A percentile compares a stretch with the other conserved stretches of the same genome.
phyloP scores from a whole-genome alignment of 1,140 invertebrate species.

The Lepidostoma basale region DNA sequence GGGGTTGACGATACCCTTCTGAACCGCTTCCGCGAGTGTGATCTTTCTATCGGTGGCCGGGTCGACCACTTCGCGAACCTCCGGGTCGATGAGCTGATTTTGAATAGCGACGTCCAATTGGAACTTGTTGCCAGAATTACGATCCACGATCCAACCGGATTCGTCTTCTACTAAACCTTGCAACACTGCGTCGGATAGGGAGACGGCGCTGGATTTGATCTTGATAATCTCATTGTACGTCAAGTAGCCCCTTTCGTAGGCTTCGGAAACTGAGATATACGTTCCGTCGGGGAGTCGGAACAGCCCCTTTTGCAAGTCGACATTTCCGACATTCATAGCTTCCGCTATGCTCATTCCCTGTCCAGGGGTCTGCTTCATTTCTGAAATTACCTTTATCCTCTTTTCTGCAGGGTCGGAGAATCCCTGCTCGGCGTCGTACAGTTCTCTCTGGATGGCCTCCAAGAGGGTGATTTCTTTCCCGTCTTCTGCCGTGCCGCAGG shows the following conservation, averaged over 20 bases:
- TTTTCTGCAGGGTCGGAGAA: conserved; percentile 71
- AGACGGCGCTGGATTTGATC: conserved; percentile 74
- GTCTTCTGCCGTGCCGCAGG: conserved; percentile 81
- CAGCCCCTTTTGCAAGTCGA: conserved; percentile 79
- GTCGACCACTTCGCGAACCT: conserved; percentile 81
- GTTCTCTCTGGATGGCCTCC: conserved; percentile 87
- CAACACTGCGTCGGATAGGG: conserved; percentile 80
- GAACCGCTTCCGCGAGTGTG: conserved; percentile 79
- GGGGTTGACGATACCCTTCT: conserved; percentile 76
- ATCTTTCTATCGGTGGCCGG: conserved; percentile 77
- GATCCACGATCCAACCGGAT: conserved; percentile 79
- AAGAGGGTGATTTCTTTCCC: conserved; percentile 78
- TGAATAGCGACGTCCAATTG: conserved; percentile 79
- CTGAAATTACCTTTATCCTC: conserved; percentile 76
- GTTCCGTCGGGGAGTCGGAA: conserved; percentile 70
- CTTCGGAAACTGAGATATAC: conserved; percentile 78
- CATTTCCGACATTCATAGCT: conserved; percentile 77
- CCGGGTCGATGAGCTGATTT: conserved; percentile 76
- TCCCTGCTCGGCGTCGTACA: conserved; percentile 83
- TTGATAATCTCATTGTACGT: conserved; percentile 74
- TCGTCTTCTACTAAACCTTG: conserved; percentile 79
- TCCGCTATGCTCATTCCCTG: conserved; percentile 71
- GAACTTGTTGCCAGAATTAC: conserved; percentile 81
- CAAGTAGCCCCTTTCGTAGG: conserved; percentile 75
- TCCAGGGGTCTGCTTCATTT: conserved; percentile 58